Percentiles rank a stretch among this genome's conserved stretches.
These are phyloP conservation scores for Apotomis capreana DNA, from an alignment of 2,888 invertebrate species.

Conservation along the genomic window DNA sequence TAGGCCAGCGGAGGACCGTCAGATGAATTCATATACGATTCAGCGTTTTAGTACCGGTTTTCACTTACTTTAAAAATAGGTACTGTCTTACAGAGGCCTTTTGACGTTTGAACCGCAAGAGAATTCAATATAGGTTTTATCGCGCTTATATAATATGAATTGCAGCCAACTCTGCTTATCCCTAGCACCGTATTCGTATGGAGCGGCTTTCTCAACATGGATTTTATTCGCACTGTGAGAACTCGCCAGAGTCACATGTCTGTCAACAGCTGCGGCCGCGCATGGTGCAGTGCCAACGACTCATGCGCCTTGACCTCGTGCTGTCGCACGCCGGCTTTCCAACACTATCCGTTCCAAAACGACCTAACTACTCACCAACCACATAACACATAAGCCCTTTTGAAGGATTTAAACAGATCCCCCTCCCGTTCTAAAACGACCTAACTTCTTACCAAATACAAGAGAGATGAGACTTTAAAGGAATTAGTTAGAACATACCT, in stretches of 20 bases:
- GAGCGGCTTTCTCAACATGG: background rate
- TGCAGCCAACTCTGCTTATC: background rate
- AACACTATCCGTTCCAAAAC: conserved; percentile 23
- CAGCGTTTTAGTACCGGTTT: no score
- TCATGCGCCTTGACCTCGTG: conserved; percentile 73
- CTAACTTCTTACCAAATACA: background rate
- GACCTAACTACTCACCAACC: background rate
- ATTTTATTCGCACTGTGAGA: conserved; percentile 42
- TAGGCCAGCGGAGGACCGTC: no score
- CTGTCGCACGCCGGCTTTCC: conserved; percentile 55
- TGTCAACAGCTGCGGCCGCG: conserved; percentile 51
- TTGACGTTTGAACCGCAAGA: no score
- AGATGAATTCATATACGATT: no score
- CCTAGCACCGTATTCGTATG: background rate
- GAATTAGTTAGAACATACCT: conserved; percentile 17
- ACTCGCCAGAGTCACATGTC: conserved; percentile 48
- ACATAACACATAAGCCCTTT: background rate
- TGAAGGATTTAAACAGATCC: background rate
- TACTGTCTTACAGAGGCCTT: no score
- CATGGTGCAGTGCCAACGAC: conserved; percentile 73
- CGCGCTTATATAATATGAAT: background rate
- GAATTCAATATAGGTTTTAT: no score
- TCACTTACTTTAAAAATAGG: no score
- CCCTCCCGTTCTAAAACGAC: conserved; percentile 1
- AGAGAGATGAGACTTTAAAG: background rate